Evolutionary conservation across 2,888 invertebrate genomes (phyloP).

Genomic region (Synergus japonicus): DNA sequence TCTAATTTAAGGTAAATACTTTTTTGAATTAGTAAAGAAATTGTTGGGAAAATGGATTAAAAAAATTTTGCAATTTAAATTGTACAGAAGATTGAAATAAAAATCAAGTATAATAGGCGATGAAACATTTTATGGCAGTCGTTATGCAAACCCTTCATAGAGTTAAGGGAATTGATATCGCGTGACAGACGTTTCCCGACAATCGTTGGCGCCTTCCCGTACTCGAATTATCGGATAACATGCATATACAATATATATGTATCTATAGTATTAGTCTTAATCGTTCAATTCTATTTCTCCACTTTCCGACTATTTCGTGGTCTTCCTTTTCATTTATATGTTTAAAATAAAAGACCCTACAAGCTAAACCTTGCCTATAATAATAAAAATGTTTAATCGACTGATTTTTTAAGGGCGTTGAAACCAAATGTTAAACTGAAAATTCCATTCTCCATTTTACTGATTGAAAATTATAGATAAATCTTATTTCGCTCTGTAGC

Average conservation of each 20-base stretch:
- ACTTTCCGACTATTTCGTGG: constrained; percentile 20
- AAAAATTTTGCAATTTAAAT: background rate
- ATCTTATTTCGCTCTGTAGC: too few species aligned
- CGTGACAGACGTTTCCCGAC: constrained; percentile 31
- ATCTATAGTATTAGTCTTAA: constrained; percentile 9
- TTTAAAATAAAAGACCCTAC: too few species aligned
- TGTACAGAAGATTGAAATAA: background rate
- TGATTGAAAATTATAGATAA: too few species aligned
- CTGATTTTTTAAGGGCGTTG: too few species aligned
- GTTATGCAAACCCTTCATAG: background rate
- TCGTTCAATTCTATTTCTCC: constrained; percentile 33
- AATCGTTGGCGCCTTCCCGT: constrained; percentile 36
- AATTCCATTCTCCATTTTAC: too few species aligned
- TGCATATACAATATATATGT: background rate
- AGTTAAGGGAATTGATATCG: constrained; percentile 16
- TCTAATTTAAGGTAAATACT: too few species aligned
- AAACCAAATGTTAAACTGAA: too few species aligned
- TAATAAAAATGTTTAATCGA: too few species aligned
- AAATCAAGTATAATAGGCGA: background rate
- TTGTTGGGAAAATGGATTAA: too few species aligned
- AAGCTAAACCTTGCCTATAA: too few species aligned
- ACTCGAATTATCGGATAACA: constrained; percentile 27
- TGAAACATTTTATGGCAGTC: constrained; percentile 12
- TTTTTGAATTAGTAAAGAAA: too few species aligned
- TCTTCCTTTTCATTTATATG: background rate